A percentile compares a stretch with the other conserved stretches of the same genome.
Conservation (phyloP, 1,140 invertebrate genomes). For the Eumaeus atala region DNA sequence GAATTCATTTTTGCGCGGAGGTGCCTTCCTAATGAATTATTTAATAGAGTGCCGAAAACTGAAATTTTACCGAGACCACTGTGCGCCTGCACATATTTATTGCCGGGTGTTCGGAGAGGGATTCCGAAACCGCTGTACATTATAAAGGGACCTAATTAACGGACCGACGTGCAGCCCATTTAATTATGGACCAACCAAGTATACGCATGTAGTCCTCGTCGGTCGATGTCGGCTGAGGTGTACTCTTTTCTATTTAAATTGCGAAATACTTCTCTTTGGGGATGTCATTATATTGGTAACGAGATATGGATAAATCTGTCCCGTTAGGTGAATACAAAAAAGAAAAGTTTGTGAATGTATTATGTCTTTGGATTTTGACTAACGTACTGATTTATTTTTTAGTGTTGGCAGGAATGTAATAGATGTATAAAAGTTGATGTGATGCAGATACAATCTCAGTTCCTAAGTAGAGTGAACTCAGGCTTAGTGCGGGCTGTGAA, state of each 20-base stretch:
- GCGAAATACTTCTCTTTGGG: conserved; percentile 6
- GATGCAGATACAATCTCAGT: no score
- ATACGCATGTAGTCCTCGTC: conserved; percentile 12
- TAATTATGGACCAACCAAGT: conserved; percentile 45
- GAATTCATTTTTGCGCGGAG: conserved; percentile 64
- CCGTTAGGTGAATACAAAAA: no score
- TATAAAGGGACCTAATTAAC: conserved; percentile 66
- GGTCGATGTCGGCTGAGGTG: not conserved
- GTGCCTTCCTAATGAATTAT: conserved; percentile 60
- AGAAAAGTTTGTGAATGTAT: no score
- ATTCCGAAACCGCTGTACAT: conserved; percentile 60
- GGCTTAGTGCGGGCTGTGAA: no score
- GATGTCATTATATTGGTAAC: conserved; percentile 1
- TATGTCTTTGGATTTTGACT: no score
- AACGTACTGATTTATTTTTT: no score
- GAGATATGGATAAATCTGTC: no score
- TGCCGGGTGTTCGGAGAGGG: conserved; percentile 46
- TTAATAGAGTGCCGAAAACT: conserved; percentile 61
- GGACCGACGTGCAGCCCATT: conserved; percentile 40
- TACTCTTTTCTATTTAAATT: not conserved
- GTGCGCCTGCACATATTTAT: conserved; percentile 44
- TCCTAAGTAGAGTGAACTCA: no score
- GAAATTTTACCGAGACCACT: conserved; percentile 58
- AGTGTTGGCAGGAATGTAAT: no score
- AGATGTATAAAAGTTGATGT: no score